Evolutionary conservation across 2,113 vertebrate species (phyloP).

Genomic region (Psilopogon haemacephalus): DNA sequence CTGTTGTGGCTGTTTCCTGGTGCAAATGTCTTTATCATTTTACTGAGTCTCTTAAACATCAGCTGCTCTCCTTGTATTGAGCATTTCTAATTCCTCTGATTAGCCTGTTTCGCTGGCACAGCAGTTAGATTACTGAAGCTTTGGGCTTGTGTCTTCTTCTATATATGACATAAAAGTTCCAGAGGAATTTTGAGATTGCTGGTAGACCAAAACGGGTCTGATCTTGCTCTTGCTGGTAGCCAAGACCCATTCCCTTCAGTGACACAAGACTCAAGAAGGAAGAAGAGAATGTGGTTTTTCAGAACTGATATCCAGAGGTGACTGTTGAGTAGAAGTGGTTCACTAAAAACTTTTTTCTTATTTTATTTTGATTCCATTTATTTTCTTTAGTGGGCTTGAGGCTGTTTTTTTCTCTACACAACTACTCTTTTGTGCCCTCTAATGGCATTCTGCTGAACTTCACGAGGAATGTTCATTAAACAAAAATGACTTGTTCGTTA

Average conservation of each 20-base stretch:
- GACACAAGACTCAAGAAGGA: not conserved
- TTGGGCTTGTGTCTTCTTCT: not conserved
- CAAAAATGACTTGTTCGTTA: not conserved
- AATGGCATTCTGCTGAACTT: conserved; percentile 75
- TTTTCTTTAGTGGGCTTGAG: not conserved
- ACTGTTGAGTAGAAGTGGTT: not conserved
- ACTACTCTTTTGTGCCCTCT: conserved; percentile 88
- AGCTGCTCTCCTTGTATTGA: conserved; percentile 6
- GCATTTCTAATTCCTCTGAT: conserved; percentile 20
- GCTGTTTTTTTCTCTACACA: conserved; percentile 21
- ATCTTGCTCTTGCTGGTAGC: not conserved
- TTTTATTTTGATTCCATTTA: not conserved
- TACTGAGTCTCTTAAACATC: conserved; percentile 36
- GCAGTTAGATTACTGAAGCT: conserved; percentile 10
- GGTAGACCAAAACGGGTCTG: not conserved
- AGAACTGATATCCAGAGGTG: not conserved
- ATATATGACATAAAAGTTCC: conserved; percentile 1
- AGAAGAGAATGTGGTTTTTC: not conserved
- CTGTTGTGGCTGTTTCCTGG: conserved; percentile 45
- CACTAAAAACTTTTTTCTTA: not conserved
- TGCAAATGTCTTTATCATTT: conserved; percentile 52
- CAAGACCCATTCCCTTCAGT: not conserved
- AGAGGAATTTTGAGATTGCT: not conserved
- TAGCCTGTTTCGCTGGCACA: not conserved
- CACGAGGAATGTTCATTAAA: not conserved